Base-by-base conservation (phyloP, 1,140 invertebrate species). In the Drosophila burlai region DNA sequence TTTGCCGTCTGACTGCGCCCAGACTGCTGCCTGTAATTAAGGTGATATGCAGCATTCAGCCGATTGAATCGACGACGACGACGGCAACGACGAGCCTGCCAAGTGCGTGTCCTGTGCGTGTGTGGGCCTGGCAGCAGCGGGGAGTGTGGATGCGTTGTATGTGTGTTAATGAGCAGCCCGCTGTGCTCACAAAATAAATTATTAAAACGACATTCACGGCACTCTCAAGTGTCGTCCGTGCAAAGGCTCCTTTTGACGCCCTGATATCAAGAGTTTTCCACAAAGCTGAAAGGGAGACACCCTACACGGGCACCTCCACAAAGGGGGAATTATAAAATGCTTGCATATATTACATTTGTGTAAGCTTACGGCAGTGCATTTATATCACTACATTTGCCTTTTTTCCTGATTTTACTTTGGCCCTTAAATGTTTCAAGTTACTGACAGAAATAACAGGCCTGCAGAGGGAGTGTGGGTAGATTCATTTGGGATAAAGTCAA, bases 11-110 rank as follows among this genome's bases (percentile, higher is more conserved):
- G 81, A 89, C 84, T 87, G 84, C 77, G 86, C 77, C 66, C 84
- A 87, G 81, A 87, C 81, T 87, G 85, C 73, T 90, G 85, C 78
- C 85, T 90, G 85, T 90, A 90, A 90, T 90, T 90, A 90, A 90
- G 85, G 85, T 90, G 85, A 90, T 89, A 85, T 85, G 85, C 79
- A 78, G 81, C 85, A 80, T 55, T 52, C 81, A 89, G 61, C 60
- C 80, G 67, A 82, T 64, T 83, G 69, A 78, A 81, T 78, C 82
- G 60, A 81, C 69, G 60, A 49, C 61, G 59, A 34, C 59, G 55
- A 45, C 69, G 59, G 58, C 50, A 31, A 52, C 69, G 63, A 49
- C 69, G 59, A 66, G 54, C 36, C 68, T 76, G 59, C 74, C 77
- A 81, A 89, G 80, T 89, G 84, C 81, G 77, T 89, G 81, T 80